A percentile compares a stretch with the other conserved stretches of the same genome.
Evolutionary conservation across 2,113 vertebrate genomes (phyloP).

Genomic region (Elephantulus edwardii): DNA sequence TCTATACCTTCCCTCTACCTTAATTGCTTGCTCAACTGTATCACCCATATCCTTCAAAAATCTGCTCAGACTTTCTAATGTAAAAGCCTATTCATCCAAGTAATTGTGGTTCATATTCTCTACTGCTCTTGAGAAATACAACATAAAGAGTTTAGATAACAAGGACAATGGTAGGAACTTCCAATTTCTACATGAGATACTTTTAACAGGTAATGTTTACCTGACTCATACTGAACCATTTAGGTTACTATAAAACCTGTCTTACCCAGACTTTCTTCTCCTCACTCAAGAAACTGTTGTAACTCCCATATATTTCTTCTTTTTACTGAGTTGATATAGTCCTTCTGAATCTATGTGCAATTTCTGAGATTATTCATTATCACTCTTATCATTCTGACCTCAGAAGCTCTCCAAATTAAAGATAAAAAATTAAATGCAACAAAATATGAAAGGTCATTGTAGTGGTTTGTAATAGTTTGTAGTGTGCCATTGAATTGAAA

Average conservation of each 20-base stretch:
- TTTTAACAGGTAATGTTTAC: neutral
- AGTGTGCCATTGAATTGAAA: no score
- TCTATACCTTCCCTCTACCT: neutral
- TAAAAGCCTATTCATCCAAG: neutral
- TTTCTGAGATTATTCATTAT: neutral
- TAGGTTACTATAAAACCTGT: neutral
- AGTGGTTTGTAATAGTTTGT: no score
- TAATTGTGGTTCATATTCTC: neutral
- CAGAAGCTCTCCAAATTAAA: constrained; percentile 19
- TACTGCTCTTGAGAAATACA: neutral
- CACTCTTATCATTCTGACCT: neutral
- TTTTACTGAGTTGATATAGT: constrained; percentile 5
- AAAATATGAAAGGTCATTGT: no score
- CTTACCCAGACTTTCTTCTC: constrained; percentile 33
- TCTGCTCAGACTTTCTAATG: neutral
- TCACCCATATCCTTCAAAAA: neutral
- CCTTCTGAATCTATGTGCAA: neutral
- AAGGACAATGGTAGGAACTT: neutral
- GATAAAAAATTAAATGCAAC: neutral
- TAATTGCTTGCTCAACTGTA: neutral
- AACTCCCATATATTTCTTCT: constrained; percentile 17
- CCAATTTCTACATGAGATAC: neutral
- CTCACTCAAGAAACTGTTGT: neutral
- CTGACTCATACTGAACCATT: neutral
- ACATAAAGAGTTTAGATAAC: neutral